Evolutionary conservation across 2,797 vertebrate species (phyloP), one percentile per base, ranked within the genome.

Genomic region (Urophycis tenuis): DNA sequence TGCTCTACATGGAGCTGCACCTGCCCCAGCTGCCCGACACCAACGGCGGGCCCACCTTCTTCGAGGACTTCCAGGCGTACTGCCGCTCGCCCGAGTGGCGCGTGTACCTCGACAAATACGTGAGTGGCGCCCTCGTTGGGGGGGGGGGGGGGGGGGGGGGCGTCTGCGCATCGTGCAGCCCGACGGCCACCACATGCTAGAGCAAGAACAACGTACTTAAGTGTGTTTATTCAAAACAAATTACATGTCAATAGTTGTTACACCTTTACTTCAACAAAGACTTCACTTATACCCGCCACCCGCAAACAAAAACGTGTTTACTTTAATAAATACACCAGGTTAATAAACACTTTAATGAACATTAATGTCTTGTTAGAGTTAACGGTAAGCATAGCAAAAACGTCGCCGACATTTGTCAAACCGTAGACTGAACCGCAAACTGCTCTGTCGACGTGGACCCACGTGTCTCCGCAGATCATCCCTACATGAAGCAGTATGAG

Each of bases 401-500:
- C 6, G 22, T 22, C 1, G 19, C 22, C 5, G 6, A 5, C 45
- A 22, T 53, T 53, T 41, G 39, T 41, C 39, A 41, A 41, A 41
- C 12, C 39, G 39, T 17, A 41, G 39, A 41, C 39, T 41, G 1
- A 41, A 41, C 15, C 39, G 14, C 15, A 60, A n/a, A 25, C 7
- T 25, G 19, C 53, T n/a, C 25, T 60, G n/a, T n/a, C n/a, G n/a
- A n/a, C n/a, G n/a, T n/a, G 1, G 2, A 41, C 14, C 39, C 19
- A 19, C 53, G 53, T 60, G 5, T 76, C 74, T 81, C 4, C 64
- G 73, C 86, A 99, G 97, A 99, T 99, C 84, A 95, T 99, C 87
- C 97, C 96, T 97, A 97, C 82, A 99, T 98, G 97, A 99, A 98
- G 89, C 96, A 98, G 70, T 98, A 99, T 82, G 97, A 99, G 89